Base-by-base conservation (phyloP, 2,797 vertebrate species). In the Sebastes oblongus region DNA sequence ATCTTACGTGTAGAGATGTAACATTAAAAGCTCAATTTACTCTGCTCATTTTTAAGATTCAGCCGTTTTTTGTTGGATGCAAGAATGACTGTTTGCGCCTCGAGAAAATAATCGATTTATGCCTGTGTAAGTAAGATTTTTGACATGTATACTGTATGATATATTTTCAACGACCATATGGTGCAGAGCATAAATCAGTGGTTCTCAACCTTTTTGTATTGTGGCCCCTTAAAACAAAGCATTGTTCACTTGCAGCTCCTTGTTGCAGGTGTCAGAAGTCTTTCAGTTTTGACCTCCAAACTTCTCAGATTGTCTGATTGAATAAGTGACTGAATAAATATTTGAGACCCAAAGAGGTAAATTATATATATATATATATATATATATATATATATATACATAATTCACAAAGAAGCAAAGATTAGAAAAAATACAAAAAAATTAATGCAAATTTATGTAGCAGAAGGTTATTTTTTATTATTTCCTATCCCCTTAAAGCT, bases 31-130 rank as follows among this genome's bases (percentile, higher is more conserved):
- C 2, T 76, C 3, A 75, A 13, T 4, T 18, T 27, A 24, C 6
- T 83, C 54, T 80, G 24, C 27, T 76, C 73, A 18, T 77, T 70
- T 69, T 46, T 42, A 84, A 96, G 95, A 91, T 96, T 83, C 86
- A 94, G 73, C 94, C 95, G 5, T 93, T 92, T 85, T 95, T 94
- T 69, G 71, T 78, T 36, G 54, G 69, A 66, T 95, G 94, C 82
- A 77, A 82, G 58, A 88, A 88, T 46, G 54, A 90, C 59, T 95
- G 93, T 86, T 9, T n/a, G 64, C 42, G 29, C 18, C 36, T 50
- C 10, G 18, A 74, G 50, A 55, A 74, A 69, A 82, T 1, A 5
- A 25, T 91, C 4, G 0, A 88, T 65, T 74, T 81, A 42, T 89
- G 80, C 77, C 4, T 0, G 7, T 25, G 91, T 94, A 72, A 89